Percentiles rank a stretch among this genome's conserved stretches.
Conservation (phyloP, 2,797 vertebrate genomes). For the Poecilia picta region DNA sequence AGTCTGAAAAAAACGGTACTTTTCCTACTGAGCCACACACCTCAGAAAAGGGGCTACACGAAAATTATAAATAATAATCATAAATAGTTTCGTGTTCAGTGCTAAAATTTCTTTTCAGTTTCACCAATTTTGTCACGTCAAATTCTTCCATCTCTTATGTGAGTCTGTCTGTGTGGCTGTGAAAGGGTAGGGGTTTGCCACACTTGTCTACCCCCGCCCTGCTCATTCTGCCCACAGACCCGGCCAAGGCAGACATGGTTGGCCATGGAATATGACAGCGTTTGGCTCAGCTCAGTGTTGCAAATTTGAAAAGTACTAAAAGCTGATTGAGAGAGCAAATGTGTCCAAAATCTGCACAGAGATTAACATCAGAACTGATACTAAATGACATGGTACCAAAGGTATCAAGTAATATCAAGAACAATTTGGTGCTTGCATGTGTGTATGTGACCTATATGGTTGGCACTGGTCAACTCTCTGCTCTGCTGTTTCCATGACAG, state of each 20-base stretch:
- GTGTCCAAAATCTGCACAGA: background rate
- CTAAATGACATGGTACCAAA: background rate
- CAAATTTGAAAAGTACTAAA: slow-evolving; percentile 28
- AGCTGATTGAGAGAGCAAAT: slow-evolving; percentile 7
- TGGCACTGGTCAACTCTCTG: slow-evolving; percentile 63
- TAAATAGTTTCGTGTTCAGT: background rate
- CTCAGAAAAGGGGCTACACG: background rate
- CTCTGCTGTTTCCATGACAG: slow-evolving; percentile 73
- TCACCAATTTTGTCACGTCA: background rate
- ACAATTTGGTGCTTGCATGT: slow-evolving; percentile 6
- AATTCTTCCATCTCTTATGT: slow-evolving; percentile 2
- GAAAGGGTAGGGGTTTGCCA: slow-evolving; percentile 22
- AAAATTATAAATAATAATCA: background rate
- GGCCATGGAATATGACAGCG: slow-evolving; percentile 12
- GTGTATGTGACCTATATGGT: slow-evolving; percentile 38
- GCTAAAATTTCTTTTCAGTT: background rate
- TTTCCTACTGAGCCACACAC: background rate
- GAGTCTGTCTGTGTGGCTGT: slow-evolving; percentile 23
- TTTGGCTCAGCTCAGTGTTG: slow-evolving; percentile 35
- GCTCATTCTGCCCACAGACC: slow-evolving; percentile 23
- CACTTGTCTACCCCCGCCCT: slow-evolving; percentile 5
- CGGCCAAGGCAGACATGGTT: slow-evolving; percentile 32
- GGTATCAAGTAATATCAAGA: background rate
- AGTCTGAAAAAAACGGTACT: background rate
- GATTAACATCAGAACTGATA: background rate